These are phyloP conservation scores for Atrichornis clamosus DNA, from an alignment of 2,113 vertebrate species.

Conservation along the genomic window DNA sequence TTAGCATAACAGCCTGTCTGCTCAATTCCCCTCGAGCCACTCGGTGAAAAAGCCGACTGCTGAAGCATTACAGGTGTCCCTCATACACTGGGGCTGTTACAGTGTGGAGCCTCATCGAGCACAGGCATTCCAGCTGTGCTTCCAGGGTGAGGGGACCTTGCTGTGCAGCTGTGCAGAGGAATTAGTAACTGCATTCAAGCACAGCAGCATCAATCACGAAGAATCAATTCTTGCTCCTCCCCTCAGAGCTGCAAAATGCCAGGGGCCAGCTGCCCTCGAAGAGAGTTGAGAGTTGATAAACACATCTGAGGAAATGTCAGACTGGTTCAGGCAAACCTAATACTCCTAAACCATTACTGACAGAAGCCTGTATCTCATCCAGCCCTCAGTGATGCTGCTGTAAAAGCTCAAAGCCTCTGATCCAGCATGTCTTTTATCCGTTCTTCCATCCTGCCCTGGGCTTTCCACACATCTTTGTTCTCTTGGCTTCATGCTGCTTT, in stretches of 20 bases:
- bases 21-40: background rate
- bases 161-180: background rate
- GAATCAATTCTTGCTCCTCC: constrained; percentile 19
- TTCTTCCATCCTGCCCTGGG: background rate
- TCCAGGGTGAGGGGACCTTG: background rate
- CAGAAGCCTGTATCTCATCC: background rate
- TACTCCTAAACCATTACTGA: background rate
- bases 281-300: background rate
- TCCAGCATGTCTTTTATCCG: background rate
- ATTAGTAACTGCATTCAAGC: background rate
- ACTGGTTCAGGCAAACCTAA: background rate
- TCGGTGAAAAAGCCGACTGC: background rate
- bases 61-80: background rate
- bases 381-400: background rate
- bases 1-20: background rate
- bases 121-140: background rate
- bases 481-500: background rate
- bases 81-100: background rate
- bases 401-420: background rate
- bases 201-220: background rate
- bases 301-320: background rate
- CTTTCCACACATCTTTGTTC: background rate
- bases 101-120: background rate
- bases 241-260: background rate
- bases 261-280: background rate